Base-by-base conservation (phyloP, 2,888 invertebrate species). In the Yponomeuta cagnagella region DNA sequence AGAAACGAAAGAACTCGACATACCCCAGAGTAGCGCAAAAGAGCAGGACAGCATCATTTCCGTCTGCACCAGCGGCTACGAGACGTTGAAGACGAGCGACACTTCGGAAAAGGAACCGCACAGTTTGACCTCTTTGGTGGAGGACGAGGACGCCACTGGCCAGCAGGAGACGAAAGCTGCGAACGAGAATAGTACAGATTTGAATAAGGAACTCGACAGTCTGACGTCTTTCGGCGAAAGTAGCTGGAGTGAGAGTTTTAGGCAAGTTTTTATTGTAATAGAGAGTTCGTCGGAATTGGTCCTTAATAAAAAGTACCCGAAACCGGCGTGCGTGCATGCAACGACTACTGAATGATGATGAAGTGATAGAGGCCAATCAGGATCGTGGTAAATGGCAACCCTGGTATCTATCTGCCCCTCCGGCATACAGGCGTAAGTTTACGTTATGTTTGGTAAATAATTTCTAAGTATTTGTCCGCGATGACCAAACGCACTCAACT, bases 181-280 rank as follows among this genome's bases (percentile, higher is more conserved):
- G 6, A 52, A 12, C 15, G 69, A 69, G 15, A 63, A 33, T 10
- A n/a, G 23, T 5, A 65, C 70, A 2, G 65, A 65, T 65, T 66
- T 33, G 58, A 58, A 70, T n/a, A 48, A 87, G 73, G 89, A 90
- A 72, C 84, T 85, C 52, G 94, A 95, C 78, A 96, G 96, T 77
- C 90, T 96, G 73, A 93, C 94, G 76, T 96, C 95, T 15, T 90
- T 95, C 48, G 96, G 95, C 0, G 96, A 96, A 76, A 96, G 96
- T 78, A 95, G 95, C 79, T 97, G 96, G 8, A 96, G 96, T 78
- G 96, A 96, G 78, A 96, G 96, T 78, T 94, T 96, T 73, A 94
- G 92, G 79, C 15, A 58, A 58, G 12, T 58, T 15, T 58, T 58
- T 58, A 12, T 15, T 58, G 15, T 12, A 15, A 8, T 15, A 15